phyloP scores from a whole-genome alignment of 2,888 invertebrate genomes.

The Hirtodrosophila trivittata region DNA sequence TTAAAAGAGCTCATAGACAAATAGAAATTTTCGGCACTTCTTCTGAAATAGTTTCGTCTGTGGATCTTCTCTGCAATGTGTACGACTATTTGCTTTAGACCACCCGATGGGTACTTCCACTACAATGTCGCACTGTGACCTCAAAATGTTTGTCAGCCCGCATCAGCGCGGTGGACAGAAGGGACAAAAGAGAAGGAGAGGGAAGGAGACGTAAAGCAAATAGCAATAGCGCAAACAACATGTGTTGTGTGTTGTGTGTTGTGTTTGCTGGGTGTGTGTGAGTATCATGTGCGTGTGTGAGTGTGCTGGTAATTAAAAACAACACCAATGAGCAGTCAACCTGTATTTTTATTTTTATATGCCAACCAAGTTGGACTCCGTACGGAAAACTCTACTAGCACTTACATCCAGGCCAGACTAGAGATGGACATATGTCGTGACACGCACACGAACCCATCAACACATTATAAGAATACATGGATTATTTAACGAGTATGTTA shows the following conservation, averaged over 20 bases:
- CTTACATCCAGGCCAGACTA: not conserved
- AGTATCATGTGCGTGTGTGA: constrained; percentile 18
- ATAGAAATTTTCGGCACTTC: constrained; percentile 9
- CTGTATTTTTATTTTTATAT: constrained; percentile 68
- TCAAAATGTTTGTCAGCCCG: constrained; percentile 59
- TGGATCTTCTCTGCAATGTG: constrained; percentile 4
- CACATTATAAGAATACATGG: no score
- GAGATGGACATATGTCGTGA: constrained; percentile 15
- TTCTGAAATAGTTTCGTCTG: constrained; percentile 3
- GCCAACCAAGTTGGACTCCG: constrained; percentile 33
- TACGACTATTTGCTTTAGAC: constrained; percentile 30
- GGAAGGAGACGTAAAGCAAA: constrained; percentile 28
- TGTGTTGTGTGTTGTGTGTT: constrained; percentile 23
- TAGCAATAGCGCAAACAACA: constrained; percentile 44
- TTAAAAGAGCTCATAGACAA: no score
- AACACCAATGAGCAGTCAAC: constrained; percentile 59
- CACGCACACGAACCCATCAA: no score
- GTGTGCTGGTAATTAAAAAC: constrained; percentile 70
- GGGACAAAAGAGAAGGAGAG: not conserved
- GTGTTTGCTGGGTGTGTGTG: constrained; percentile 5
- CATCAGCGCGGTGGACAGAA: constrained; percentile 3
- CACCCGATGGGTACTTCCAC: constrained; percentile 44
- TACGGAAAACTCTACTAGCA: constrained; percentile 30
- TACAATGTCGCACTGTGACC: constrained; percentile 68
- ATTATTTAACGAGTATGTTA: no score